These are phyloP conservation scores for Stegophylla sp. DNA, from an alignment of 2,888 invertebrate species.

Conservation along the genomic window DNA sequence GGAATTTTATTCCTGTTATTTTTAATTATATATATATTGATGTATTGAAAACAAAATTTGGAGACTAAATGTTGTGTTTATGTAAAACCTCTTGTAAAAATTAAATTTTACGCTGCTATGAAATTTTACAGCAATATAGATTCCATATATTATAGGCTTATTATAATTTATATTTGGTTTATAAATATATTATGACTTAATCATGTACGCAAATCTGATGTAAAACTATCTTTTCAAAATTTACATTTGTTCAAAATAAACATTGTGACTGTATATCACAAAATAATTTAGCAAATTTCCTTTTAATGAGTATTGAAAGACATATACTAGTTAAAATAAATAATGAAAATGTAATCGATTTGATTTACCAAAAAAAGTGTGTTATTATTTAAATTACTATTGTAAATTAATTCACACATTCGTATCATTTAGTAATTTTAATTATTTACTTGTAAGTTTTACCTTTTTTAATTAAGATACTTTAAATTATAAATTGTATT, in stretches of 20 bases:
- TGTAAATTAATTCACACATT: no score
- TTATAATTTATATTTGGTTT: constrained; percentile 32
- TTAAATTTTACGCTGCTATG: constrained; percentile 1
- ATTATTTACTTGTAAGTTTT: no score
- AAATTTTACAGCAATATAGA: constrained; percentile 5
- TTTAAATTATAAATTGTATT: no score
- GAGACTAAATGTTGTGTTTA: not conserved
- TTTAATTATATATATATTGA: no score
- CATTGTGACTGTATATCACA: constrained; percentile 17
- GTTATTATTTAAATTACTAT: not conserved
- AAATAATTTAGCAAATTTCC: not conserved
- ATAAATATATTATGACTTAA: constrained; percentile 56
- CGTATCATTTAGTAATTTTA: no score
- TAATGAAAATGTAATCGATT: not conserved
- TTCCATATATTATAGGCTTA: constrained; percentile 1
- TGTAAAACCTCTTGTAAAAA: no score
- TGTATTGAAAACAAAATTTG: no score
- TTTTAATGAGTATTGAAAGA: constrained; percentile 3
- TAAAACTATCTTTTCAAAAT: constrained; percentile 58
- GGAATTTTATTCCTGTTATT: no score
- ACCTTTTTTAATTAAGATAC: no score
- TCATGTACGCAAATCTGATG: constrained; percentile 60
- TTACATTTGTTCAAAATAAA: constrained; percentile 55
- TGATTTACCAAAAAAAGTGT: not conserved
- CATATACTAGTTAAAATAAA: not conserved